Percentiles rank a stretch among this genome's conserved stretches.
Conservation (phyloP, 2,888 invertebrate species). For the Tetrapedia diversipes region DNA sequence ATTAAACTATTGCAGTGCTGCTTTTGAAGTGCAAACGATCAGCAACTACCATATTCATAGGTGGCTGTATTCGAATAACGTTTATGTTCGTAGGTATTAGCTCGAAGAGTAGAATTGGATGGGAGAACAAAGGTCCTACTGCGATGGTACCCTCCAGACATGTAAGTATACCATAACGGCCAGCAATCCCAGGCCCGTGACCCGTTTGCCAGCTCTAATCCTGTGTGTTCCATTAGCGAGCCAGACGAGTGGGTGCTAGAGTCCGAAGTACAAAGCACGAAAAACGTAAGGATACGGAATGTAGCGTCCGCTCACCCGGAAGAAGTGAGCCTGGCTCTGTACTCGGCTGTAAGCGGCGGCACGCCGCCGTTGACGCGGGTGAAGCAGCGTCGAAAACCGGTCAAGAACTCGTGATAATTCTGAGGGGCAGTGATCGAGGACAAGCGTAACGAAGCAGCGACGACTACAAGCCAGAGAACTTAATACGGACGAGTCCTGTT, state of each 20-base stretch:
- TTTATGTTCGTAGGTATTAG: constrained; percentile 84
- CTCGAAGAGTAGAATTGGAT: constrained; percentile 86
- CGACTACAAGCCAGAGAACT: constrained; percentile 49
- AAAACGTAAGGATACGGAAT: constrained; percentile 78
- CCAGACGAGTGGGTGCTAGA: constrained; percentile 94
- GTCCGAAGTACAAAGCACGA: constrained; percentile 81
- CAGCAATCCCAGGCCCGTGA: too few species aligned
- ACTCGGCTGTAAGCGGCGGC: constrained; percentile 75
- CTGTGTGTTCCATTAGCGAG: constrained; percentile 85
- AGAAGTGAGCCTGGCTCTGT: constrained; percentile 74
- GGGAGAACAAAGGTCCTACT: constrained; percentile 89
- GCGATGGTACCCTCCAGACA: constrained; percentile 92
- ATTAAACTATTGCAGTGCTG: too few species aligned
- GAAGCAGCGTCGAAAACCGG: constrained; percentile 80
- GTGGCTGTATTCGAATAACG: neutral
- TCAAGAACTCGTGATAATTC: constrained; percentile 80
- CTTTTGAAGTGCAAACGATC: too few species aligned
- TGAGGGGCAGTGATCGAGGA: constrained; percentile 48
- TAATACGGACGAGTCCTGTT: constrained; percentile 50
- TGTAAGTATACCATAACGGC: too few species aligned
- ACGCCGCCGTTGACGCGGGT: constrained; percentile 69
- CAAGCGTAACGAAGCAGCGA: constrained; percentile 51
- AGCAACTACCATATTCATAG: too few species aligned
- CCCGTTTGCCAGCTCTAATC: too few species aligned
- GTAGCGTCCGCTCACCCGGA: constrained; percentile 72